Conservation (phyloP, 2,797 vertebrate species). For the Hoplostethus mediterraneus region DNA sequence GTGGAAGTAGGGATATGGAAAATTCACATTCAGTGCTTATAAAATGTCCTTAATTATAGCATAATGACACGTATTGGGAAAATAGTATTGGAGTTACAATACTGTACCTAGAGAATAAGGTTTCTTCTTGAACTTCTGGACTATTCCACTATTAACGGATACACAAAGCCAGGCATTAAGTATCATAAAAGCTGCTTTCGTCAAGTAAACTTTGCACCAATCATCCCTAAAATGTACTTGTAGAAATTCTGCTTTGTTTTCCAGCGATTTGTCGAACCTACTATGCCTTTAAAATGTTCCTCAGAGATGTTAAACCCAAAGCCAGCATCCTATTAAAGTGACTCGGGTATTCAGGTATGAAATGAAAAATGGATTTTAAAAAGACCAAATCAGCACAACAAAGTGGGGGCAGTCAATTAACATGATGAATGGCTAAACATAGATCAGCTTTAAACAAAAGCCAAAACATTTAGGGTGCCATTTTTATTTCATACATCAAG, state of each 20-base stretch:
- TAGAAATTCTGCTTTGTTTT: slow-evolving; percentile 40
- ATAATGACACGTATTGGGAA: too few species aligned
- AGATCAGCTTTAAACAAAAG: slow-evolving; percentile 65
- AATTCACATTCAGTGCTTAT: too few species aligned
- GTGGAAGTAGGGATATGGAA: too few species aligned
- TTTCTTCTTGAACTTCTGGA: background rate
- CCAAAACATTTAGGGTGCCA: slow-evolving; percentile 66
- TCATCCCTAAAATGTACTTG: slow-evolving; percentile 43
- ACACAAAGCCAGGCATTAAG: background rate
- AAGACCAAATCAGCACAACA: slow-evolving; percentile 69
- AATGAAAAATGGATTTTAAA: slow-evolving; percentile 71
- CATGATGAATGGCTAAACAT: slow-evolving; percentile 68
- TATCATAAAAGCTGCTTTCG: slow-evolving; percentile 22
- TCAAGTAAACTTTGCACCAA: slow-evolving; percentile 33
- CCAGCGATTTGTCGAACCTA: slow-evolving; percentile 28
- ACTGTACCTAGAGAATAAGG: background rate
- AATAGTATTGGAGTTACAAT: background rate
- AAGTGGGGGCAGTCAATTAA: slow-evolving; percentile 72
- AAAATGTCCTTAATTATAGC: too few species aligned
- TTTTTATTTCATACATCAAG: slow-evolving; percentile 74
- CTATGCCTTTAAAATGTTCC: slow-evolving; percentile 18
- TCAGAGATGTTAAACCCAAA: slow-evolving; percentile 31
- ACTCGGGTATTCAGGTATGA: slow-evolving; percentile 42
- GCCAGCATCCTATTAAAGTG: slow-evolving; percentile 47
- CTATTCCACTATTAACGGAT: background rate